Base-by-base conservation (phyloP, 2,888 invertebrate species). In the Toxonevra muliebris region DNA sequence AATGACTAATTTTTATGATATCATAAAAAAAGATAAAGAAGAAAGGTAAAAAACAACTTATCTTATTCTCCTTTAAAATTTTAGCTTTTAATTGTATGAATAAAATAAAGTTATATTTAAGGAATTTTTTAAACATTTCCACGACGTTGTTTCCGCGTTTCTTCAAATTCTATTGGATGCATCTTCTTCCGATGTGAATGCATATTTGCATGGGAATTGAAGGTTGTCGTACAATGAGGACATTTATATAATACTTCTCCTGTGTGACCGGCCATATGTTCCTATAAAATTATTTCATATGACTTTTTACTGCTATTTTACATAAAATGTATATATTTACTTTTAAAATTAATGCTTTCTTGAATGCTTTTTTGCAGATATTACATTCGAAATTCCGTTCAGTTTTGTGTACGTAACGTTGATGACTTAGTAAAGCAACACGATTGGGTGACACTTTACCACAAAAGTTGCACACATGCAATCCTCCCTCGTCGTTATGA, bases 181-280 rank as follows among this genome's bases (percentile, higher is more conserved):
- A 79, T 74, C 65, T 84, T 84, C 67, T 84, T 84, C 20, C 84
- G 77, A 74, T 85, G 85, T 2, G 84, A 80, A 71, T 85, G 84
- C 80, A 84, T 82, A 70, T 85, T 85, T 5, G 83, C 85, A 76
- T 83, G 82, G 11, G 85, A 84, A 68, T 85, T 85, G 68, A 85
- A 85, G 10, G 84, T 85, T 75, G 82, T 82, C 0, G 84, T 78
- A 62, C 85, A 85, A 67, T 84, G 80, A 0, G 82, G 82, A 55
- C 85, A 85, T 55, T 78, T 82, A 71, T 85, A 85, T 12, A 85
- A 74, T 53, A 82, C 82, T 66, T 85, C 84, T 19, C 81, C 80
- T 0, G 85, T 85, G 52, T 85, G 85, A 40, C 78, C 80, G 17
- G 85, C 79, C 81, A 85, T 84, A 71, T 85, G 85, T 69, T 85